Evolutionary conservation across 1,140 invertebrate species (phyloP).

Genomic region (Paracyclopina nana): DNA sequence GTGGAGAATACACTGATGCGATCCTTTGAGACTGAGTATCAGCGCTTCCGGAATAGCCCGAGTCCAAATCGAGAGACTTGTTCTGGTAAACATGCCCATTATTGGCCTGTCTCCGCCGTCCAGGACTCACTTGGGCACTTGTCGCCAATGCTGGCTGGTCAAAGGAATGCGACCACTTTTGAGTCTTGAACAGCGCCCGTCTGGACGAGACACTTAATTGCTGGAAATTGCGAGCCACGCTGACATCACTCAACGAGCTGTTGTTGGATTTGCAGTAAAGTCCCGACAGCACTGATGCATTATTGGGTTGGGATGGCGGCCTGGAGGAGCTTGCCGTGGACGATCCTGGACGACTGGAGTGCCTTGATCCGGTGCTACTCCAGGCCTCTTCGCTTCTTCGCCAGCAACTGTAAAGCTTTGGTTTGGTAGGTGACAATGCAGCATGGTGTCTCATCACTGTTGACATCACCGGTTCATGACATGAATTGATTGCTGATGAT

Average conservation of each 20-base stretch:
- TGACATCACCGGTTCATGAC: too few relatives aligned
- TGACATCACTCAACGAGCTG: slow-evolving; percentile 8
- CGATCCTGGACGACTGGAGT: slow-evolving; percentile 7
- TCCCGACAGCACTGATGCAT: too few relatives aligned
- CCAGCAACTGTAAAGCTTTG: slow-evolving; percentile 2
- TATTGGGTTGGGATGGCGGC: slow-evolving; percentile 1
- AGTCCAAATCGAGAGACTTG: slow-evolving; percentile 11
- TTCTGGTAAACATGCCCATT: too few relatives aligned
- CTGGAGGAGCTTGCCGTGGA: background rate
- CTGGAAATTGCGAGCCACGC: slow-evolving; percentile 15
- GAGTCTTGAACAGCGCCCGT: slow-evolving; percentile 12
- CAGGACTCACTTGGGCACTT: background rate
- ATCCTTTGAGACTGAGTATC: background rate
- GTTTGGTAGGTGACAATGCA: too few relatives aligned
- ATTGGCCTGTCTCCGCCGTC: slow-evolving; percentile 9
- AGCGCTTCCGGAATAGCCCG: slow-evolving; percentile 8
- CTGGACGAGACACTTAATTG: slow-evolving; percentile 12
- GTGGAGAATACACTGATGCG: background rate
- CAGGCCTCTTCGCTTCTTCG: background rate
- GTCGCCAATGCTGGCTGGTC: background rate
- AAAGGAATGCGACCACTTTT: slow-evolving; percentile 15
- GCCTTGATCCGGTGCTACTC: background rate
- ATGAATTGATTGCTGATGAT: too few relatives aligned
- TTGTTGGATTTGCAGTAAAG: slow-evolving; percentile 13
- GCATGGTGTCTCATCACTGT: too few relatives aligned